Conservation (phyloP, 2,888 invertebrate genomes). For the Agriopis aurantiaria region DNA sequence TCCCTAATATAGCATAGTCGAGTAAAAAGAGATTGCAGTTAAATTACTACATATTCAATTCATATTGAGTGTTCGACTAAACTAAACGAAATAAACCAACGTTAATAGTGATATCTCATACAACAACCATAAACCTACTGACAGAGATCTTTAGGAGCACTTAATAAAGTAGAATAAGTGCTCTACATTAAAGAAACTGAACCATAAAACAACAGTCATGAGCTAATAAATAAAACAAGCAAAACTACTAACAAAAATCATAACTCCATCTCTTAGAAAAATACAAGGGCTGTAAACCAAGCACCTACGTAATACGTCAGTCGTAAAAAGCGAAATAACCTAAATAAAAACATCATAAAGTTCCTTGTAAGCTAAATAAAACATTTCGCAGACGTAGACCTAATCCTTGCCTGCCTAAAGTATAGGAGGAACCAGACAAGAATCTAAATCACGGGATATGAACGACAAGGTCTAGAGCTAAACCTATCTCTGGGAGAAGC, state of each 20-base stretch:
- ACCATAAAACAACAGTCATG: conserved; percentile 12
- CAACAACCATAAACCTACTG: neutral
- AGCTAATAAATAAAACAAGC: conserved; percentile 20
- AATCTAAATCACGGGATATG: conserved; percentile 25
- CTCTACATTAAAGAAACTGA: conserved; percentile 10
- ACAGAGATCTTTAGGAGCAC: neutral
- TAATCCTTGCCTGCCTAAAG: conserved; percentile 17
- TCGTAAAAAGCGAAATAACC: conserved; percentile 32
- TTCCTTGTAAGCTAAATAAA: conserved; percentile 33
- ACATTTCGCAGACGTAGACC: conserved; percentile 23
- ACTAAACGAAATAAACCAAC: neutral
- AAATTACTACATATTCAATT: too few relatives aligned
- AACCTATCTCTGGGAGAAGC: neutral
- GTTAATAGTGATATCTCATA: neutral
- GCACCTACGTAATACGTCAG: conserved; percentile 33
- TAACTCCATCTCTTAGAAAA: conserved; percentile 27
- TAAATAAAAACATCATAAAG: conserved; percentile 36
- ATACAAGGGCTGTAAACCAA: conserved; percentile 24
- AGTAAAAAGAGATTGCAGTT: too few relatives aligned
- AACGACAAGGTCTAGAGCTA: neutral
- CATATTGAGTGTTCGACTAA: too few relatives aligned
- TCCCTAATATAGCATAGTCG: too few relatives aligned
- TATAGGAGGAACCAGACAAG: conserved; percentile 14
- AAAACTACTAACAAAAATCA: conserved; percentile 20
- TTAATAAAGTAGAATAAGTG: neutral